phyloP scores from a whole-genome alignment of 1,140 invertebrate species.

The Drosophila tsacasi region DNA sequence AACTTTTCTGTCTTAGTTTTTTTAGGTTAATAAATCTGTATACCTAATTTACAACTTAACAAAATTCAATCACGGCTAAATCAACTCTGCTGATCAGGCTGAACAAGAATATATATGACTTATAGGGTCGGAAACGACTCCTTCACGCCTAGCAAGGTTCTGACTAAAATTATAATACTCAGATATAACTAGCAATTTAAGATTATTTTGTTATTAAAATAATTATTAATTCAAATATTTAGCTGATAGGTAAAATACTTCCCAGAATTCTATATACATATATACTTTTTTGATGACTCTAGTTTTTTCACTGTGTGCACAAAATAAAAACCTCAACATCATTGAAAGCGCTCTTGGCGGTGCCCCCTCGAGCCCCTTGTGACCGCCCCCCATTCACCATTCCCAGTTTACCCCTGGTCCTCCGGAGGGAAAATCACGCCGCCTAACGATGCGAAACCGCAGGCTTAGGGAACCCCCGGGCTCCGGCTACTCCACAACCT shows the following conservation, averaged over 20 bases:
- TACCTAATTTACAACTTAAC: background rate
- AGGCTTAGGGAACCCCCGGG: conserved; percentile 17
- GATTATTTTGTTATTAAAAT: background rate
- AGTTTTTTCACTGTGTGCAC: background rate
- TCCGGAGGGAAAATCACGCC: conserved; percentile 48
- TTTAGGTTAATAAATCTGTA: background rate
- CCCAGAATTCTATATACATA: no score
- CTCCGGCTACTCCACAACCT: background rate
- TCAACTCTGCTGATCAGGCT: no score
- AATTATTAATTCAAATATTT: no score
- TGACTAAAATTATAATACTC: background rate
- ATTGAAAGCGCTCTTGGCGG: conserved; percentile 30
- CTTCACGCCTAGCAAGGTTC: no score
- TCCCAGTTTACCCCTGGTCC: background rate
- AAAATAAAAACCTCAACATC: conserved; percentile 34
- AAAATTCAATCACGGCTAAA: no score
- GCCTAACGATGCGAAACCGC: conserved; percentile 53
- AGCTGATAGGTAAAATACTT: no score
- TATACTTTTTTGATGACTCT: no score
- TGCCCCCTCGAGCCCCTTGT: conserved; percentile 1
- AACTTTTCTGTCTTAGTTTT: background rate
- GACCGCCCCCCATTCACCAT: background rate
- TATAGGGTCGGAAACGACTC: background rate
- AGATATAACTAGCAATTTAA: background rate
- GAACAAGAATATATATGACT: no score